Percentiles rank a stretch among this genome's conserved stretches.
These are phyloP conservation scores for Silurus lanzhouensis DNA, from an alignment of 2,797 vertebrate genomes.

Conservation along the genomic window DNA sequence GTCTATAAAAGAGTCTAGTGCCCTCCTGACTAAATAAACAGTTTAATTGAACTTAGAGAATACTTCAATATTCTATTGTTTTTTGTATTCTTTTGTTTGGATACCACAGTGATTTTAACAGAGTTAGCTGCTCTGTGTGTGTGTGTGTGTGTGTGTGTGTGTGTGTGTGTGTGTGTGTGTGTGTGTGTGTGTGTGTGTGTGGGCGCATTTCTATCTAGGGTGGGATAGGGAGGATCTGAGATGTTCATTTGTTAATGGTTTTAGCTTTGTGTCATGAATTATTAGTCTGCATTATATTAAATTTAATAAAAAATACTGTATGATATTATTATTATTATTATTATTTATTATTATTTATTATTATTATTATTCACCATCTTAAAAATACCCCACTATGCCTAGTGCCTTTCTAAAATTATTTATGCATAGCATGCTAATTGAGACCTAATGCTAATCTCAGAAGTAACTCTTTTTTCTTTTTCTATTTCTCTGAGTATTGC, in stretches of 20 bases:
- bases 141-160: conserved; percentile 15
- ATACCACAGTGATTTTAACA: not conserved
- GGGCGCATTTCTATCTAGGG: not conserved
- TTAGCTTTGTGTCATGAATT: not conserved
- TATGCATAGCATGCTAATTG: not conserved
- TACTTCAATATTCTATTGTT: conserved; percentile 62
- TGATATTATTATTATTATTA: not conserved
- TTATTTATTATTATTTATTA: not conserved
- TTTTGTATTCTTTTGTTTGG: conserved; percentile 42
- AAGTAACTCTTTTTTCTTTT: too few species aligned
- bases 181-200: conserved; percentile 5
- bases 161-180: conserved; percentile 16
- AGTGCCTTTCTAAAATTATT: not conserved
- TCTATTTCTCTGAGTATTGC: too few species aligned
- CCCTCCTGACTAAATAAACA: conserved; percentile 21
- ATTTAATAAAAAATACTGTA: too few species aligned
- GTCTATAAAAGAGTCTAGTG: conserved; percentile 23
- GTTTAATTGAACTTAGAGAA: conserved; percentile 75
- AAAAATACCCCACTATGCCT: not conserved
- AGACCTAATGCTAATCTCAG: too few species aligned
- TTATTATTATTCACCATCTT: not conserved
- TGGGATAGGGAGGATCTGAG: not conserved
- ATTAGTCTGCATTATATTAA: not conserved
- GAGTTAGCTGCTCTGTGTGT: not conserved
- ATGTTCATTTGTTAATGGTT: conserved; percentile 7